Evolutionary conservation across 2,888 invertebrate species (phyloP).

Genomic region (Eucera pruinosa): DNA sequence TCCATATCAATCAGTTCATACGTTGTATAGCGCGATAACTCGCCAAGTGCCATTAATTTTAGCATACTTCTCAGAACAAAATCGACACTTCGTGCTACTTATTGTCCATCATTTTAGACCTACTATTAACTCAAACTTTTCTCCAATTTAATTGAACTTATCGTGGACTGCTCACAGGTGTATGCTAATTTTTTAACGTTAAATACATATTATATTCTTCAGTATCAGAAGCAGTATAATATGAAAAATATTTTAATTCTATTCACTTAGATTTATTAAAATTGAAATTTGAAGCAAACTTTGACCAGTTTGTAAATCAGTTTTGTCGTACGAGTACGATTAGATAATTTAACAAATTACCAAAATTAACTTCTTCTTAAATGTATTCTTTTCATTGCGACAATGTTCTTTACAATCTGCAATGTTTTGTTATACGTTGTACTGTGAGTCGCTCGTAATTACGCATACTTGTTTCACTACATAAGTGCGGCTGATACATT

Average conservation of each 20-base stretch:
- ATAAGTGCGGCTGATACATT: conserved; percentile 8
- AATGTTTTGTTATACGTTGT: conserved; percentile 13
- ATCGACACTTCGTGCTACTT: conserved; percentile 1
- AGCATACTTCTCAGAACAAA: conserved; percentile 19
- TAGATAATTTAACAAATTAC: neutral
- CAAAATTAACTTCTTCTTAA: conserved; percentile 7
- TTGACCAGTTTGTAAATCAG: neutral
- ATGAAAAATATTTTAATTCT: too few relatives aligned
- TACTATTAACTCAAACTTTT: neutral
- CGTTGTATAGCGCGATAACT: conserved; percentile 16
- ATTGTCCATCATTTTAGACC: neutral
- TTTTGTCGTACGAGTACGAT: neutral
- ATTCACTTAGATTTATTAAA: too few relatives aligned
- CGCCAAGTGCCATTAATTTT: conserved; percentile 24
- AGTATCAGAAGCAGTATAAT: neutral
- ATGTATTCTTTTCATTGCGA: neutral
- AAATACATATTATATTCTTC: neutral
- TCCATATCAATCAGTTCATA: conserved; percentile 16
- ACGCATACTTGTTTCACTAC: conserved; percentile 6
- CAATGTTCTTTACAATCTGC: neutral
- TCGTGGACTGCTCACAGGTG: neutral
- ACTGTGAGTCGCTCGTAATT: conserved; percentile 3
- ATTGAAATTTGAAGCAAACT: too few relatives aligned
- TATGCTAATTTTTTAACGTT: neutral
- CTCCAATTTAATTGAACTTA: neutral